These are phyloP conservation scores for Amorpha juglandis DNA, from an alignment of 2,888 invertebrate genomes.

Conservation along the genomic window DNA sequence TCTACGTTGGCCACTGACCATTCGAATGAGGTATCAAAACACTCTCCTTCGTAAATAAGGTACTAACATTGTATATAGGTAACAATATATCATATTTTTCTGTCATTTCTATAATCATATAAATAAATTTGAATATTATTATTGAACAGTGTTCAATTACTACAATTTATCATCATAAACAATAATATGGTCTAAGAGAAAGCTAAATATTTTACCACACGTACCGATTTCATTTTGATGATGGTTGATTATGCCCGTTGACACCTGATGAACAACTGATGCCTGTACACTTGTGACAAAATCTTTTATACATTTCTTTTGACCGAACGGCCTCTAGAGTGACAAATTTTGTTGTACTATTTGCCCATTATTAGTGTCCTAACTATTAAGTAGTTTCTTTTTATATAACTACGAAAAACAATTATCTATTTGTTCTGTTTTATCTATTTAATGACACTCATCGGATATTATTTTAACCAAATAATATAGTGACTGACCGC, in stretches of 20 bases:
- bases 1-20: no score
- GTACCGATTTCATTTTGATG: slow-evolving; percentile 43
- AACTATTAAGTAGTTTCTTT: neutral
- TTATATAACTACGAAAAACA: neutral
- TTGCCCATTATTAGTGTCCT: neutral
- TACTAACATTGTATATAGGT: no score
- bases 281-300: neutral
- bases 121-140: neutral
- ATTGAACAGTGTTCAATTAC: neutral
- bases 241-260: slow-evolving; percentile 16
- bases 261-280: neutral
- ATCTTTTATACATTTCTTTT: neutral
- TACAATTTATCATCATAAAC: neutral
- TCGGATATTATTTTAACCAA: neutral
- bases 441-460: neutral
- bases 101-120: no score
- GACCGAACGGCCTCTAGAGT: neutral
- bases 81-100: no score
- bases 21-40: no score
- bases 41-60: no score
- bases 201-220: neutral
- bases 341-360: neutral
- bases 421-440: neutral
- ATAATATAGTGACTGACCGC: no score
- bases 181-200: neutral